Percentiles rank a stretch among this genome's conserved stretches.
These are phyloP conservation scores for Parthenolecanium corni DNA, from an alignment of 2,888 invertebrate genomes.

Conservation along the genomic window DNA sequence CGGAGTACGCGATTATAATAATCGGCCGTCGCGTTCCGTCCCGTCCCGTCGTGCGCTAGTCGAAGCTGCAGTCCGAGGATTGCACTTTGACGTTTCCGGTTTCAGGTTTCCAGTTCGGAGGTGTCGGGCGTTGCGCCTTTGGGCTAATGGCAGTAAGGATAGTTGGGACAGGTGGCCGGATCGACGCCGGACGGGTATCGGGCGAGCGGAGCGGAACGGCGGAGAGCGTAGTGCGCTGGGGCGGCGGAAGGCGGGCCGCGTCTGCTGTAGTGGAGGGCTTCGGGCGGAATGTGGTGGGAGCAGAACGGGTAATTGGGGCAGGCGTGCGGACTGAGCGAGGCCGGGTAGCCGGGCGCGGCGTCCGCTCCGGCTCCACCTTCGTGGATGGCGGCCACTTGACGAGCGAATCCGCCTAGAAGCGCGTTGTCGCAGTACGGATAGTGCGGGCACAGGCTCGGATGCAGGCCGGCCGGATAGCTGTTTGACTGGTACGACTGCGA, in stretches of 20 bases:
- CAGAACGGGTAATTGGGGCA: slow-evolving; percentile 25
- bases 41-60: no score
- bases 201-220: not conserved
- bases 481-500: slow-evolving; percentile 20
- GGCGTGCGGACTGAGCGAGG: slow-evolving; percentile 17
- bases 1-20: no score
- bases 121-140: no score
- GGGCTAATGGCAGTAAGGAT: slow-evolving; percentile 24
- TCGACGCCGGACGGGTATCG: slow-evolving; percentile 16
- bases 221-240: not conserved
- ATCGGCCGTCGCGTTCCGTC: no score
- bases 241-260: slow-evolving; percentile 7
- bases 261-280: slow-evolving; percentile 20
- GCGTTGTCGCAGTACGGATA: slow-evolving; percentile 26
- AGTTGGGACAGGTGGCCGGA: slow-evolving; percentile 21
- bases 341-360: slow-evolving; percentile 18
- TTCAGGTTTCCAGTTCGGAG: no score
- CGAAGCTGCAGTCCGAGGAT: no score
- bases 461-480: slow-evolving; percentile 20
- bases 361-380: not conserved
- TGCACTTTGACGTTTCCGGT: no score
- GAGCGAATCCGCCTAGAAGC: slow-evolving; percentile 13
- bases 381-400: slow-evolving; percentile 10
- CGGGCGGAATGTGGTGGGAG: slow-evolving; percentile 18
- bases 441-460: slow-evolving; percentile 15